Evolutionary conservation across 1,140 invertebrate species (phyloP).

Genomic region (Phthorimaea operculella): DNA sequence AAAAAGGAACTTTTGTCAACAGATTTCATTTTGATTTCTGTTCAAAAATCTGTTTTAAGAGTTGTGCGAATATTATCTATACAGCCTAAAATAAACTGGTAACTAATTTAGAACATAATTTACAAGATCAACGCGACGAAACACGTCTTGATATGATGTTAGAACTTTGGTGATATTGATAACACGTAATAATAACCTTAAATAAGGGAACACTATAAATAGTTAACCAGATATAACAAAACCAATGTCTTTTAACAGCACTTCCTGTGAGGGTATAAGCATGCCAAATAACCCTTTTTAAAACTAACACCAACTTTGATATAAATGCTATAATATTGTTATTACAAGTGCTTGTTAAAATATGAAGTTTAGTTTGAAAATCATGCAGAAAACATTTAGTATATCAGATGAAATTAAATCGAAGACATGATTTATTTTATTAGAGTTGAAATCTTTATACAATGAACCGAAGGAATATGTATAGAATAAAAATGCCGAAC

Average conservation of each 20-base stretch:
- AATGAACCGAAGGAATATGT: background rate
- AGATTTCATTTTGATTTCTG: background rate
- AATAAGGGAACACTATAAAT: conserved; percentile 39
- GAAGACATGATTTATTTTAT: conserved; percentile 13
- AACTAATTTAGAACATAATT: conserved; percentile 31
- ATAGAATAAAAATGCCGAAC: conserved; percentile 39
- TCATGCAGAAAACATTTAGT: background rate
- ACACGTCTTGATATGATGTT: conserved; percentile 19
- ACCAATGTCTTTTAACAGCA: conserved; percentile 48
- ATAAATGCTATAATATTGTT: background rate
- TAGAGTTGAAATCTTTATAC: conserved; percentile 26
- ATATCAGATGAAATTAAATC: conserved; percentile 16
- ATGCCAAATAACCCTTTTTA: too few relatives aligned
- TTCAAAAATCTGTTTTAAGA: background rate
- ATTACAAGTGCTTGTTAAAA: conserved; percentile 3
- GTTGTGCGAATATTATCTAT: conserved; percentile 34
- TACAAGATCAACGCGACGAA: background rate
- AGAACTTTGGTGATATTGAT: conserved; percentile 47
- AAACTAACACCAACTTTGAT: too few relatives aligned
- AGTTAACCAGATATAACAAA: conserved; percentile 52
- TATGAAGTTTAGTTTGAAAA: background rate
- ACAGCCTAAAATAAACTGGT: conserved; percentile 38
- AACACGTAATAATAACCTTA: conserved; percentile 47
- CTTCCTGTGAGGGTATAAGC: background rate
- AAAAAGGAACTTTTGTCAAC: background rate